phyloP scores from a whole-genome alignment of 2,113 vertebrate genomes.

The Delphinus delphis region DNA sequence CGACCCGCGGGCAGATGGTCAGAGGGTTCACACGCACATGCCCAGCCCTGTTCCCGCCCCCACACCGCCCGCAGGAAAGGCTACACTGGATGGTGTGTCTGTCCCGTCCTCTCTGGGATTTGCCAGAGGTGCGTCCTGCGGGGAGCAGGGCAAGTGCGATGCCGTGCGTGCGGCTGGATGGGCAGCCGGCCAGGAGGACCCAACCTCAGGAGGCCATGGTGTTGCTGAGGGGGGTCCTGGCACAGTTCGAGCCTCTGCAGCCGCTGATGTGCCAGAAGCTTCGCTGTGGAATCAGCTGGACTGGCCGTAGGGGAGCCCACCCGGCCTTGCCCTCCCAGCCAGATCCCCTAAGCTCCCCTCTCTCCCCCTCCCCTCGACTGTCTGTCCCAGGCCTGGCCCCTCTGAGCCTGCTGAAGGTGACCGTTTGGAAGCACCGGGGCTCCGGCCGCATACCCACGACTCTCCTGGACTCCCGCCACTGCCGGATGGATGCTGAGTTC shows the following conservation, averaged over 20 bases:
- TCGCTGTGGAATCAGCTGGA: not conserved
- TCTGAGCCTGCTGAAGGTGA: not conserved
- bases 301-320: not conserved
- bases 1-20: not conserved
- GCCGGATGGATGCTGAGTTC: constrained; percentile 67
- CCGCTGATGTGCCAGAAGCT: fast-evolving
- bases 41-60: not conserved
- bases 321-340: not conserved
- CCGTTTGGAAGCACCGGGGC: fast-evolving
- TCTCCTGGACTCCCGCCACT: constrained; percentile 70
- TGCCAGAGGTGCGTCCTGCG: not conserved
- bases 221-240: fast-evolving
- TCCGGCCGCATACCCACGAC: not conserved
- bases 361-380: too few species aligned
- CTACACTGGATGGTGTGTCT: fast-evolving
- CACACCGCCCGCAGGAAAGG: not conserved
- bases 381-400: not conserved
- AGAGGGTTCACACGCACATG: fast-evolving
- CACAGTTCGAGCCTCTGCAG: fast-evolving
- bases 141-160: fast-evolving
- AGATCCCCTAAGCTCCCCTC: not conserved
- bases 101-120: not conserved
- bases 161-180: fast-evolving
- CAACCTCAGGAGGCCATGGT: not conserved
- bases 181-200: not conserved